Evolutionary conservation across 1,140 invertebrate species (phyloP), one percentile per base, ranked within the genome.

Genomic region (Drosophila bifasciata): DNA sequence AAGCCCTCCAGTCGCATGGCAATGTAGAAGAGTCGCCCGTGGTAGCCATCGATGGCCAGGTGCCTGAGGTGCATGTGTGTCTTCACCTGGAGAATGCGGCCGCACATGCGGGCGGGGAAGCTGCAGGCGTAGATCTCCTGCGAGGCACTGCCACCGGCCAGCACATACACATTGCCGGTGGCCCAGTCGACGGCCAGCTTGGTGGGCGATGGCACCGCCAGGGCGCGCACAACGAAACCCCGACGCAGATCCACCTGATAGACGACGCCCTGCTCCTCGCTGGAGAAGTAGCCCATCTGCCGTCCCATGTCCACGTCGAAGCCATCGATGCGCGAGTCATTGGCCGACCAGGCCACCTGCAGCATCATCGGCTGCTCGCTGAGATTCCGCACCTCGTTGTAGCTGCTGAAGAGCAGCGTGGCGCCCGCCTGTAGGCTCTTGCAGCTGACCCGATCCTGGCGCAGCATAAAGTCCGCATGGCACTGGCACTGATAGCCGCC

Each of bases 401-500:
- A 90, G 1, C 91, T 91, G 32, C 92, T 85, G 64, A 93, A 94
- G 6, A 94, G 71, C 0, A 94, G 66, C 0, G 92, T 88, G 78
- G 93, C 89, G 1, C 92, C 89, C 1, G 91, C 88, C 69, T 93
- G 93, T 6, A 92, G 76, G 11, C 94, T 95, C 92, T 96, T 97
- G 91, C 96, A 96, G 13, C 94, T 94, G 21, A 92, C 93, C 17
- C 93, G 93, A 89, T 98, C 95, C 0, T 92, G 79, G 48, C 93
- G 93, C 56, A 78, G 78, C 91, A 90, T 89, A 50, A 90, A 97
- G 1, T 94, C 95, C 0, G 93, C 89, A 15, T 92, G 91, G 89
- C 97, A 97, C 44, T 93, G 93, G 92, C 97, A 98, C n/a, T 92
- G 90, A 91, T 93, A 97, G 23, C 94, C 94, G 40, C 96, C 95